phyloP scores from a whole-genome alignment of 2,888 invertebrate genomes.

The Conistra vaccinii region DNA sequence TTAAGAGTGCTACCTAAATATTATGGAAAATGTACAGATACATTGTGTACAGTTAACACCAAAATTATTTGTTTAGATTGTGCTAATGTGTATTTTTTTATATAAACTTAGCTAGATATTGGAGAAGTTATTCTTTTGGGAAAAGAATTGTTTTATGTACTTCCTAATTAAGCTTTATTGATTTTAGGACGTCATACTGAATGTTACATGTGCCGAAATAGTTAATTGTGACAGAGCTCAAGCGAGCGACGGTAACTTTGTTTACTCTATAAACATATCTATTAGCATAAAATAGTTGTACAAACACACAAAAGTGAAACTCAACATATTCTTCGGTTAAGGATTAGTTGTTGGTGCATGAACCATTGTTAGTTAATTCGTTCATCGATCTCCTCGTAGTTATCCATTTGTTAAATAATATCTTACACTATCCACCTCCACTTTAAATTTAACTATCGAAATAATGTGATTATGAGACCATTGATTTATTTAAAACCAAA shows the following conservation, averaged over 20 bases:
- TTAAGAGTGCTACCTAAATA: constrained; percentile 77
- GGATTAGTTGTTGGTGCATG: constrained; percentile 65
- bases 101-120: constrained; percentile 74
- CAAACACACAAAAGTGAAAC: constrained; percentile 62
- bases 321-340: constrained; percentile 57
- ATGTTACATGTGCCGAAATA: constrained; percentile 60
- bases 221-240: constrained; percentile 54
- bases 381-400: constrained; percentile 65
- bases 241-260: constrained; percentile 45
- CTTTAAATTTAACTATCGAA: constrained; percentile 70
- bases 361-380: constrained; percentile 64
- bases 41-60: constrained; percentile 76
- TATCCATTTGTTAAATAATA: constrained; percentile 67
- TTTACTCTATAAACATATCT: constrained; percentile 66
- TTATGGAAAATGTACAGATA: constrained; percentile 67
- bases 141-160: constrained; percentile 87
- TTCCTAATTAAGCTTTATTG: constrained; percentile 81
- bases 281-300: constrained; percentile 64
- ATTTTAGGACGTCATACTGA: constrained; percentile 68
- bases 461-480: constrained; percentile 88
- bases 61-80: constrained; percentile 78
- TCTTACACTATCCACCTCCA: constrained; percentile 68
- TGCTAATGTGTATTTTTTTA: constrained; percentile 76
- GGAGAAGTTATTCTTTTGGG: constrained; percentile 88
- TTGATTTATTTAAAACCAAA: constrained; percentile 86